Percentiles rank a stretch among this genome's conserved stretches.
phyloP scores from a whole-genome alignment of 1,140 invertebrate species.

The Paraescarpia echinospica region DNA sequence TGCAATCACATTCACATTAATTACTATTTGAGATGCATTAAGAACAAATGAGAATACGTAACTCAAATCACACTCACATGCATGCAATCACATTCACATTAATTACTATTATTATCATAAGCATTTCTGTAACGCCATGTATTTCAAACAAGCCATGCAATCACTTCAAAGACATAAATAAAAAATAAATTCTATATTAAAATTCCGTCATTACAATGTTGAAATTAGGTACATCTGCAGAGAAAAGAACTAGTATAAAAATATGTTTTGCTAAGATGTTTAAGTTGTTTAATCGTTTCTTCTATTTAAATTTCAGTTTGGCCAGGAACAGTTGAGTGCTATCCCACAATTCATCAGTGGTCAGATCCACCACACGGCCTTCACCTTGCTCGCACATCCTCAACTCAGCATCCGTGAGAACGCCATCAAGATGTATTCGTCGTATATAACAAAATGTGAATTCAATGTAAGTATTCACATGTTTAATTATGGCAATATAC shows the following conservation, averaged over 20 bases:
- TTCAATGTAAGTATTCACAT: slow-evolving; percentile 32
- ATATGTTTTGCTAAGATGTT: not conserved
- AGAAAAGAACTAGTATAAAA: not conserved
- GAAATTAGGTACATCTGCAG: not conserved
- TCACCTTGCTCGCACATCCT: slow-evolving; percentile 39
- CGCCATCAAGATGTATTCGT: slow-evolving; percentile 43
- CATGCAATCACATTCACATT: not conserved
- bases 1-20: too few relatives aligned
- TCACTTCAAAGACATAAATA: too few relatives aligned
- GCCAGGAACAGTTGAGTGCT: slow-evolving; percentile 19
- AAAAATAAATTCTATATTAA: not conserved
- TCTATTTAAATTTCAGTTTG: slow-evolving; percentile 32
- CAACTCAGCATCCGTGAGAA: slow-evolving; percentile 47
- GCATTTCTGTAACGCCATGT: not conserved
- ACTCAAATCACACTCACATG: not conserved
- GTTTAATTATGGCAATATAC: not conserved
- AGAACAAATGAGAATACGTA: not conserved
- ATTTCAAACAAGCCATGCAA: not conserved
- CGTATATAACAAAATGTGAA: slow-evolving; percentile 40
- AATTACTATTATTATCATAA: not conserved
- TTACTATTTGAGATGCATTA: not conserved
- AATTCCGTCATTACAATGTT: not conserved
- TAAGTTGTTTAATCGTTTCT: not conserved
- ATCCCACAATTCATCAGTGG: slow-evolving; percentile 41
- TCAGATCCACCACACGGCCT: slow-evolving; percentile 39